Base-by-base conservation (phyloP, 2,797 vertebrate genomes). In the Bradypodion ventrale region DNA sequence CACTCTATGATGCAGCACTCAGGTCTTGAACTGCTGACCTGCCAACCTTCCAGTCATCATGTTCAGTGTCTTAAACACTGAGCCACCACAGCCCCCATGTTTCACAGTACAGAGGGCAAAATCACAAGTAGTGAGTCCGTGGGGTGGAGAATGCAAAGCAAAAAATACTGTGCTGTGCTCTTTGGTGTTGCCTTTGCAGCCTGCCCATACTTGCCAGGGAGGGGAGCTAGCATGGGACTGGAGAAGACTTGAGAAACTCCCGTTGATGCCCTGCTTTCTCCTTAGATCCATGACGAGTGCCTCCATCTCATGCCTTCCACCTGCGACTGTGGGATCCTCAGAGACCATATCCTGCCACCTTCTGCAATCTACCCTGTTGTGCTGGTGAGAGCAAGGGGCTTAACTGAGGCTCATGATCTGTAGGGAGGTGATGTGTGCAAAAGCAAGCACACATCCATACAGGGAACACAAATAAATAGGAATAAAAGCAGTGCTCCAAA, bases 321-420 rank as follows among this genome's bases (percentile, higher is more conserved):
- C 79, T 99, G 98, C 85, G 96, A 95, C 88, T 97, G 97, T 74
- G 98, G 98, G 73, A 91, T 89, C 10, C 96, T 98, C 87, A 96
- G 94, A 83, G 98, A 98, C 91, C 98, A 99, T 88, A 93, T 98
- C 94, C 95, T 99, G 90, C 98, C 98, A 83, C 98, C 98, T 0
- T 97, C 97, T 87, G 97, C 97, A 62, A 98, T 98, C 90, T 98
- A 97, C 93, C 98, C 98, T 42, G 94, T 97, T 29, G 96, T 98
- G 85, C 96, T 97, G 97, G 98, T 99, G 94, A 94, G 94, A 62
- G 19, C 13, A 80, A 80, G 21, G 40, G 5, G 5, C n/a, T 66
- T 68, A 15, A 25, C 52, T 80, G 21, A 29, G 56, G 78, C 68
- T 62, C 9, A 37, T 21, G 27, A 35, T 8, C 16, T 25, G 25